These are phyloP conservation scores for Psittacula cyanocephala DNA, from an alignment of 2,113 vertebrate species.

Conservation along the genomic window DNA sequence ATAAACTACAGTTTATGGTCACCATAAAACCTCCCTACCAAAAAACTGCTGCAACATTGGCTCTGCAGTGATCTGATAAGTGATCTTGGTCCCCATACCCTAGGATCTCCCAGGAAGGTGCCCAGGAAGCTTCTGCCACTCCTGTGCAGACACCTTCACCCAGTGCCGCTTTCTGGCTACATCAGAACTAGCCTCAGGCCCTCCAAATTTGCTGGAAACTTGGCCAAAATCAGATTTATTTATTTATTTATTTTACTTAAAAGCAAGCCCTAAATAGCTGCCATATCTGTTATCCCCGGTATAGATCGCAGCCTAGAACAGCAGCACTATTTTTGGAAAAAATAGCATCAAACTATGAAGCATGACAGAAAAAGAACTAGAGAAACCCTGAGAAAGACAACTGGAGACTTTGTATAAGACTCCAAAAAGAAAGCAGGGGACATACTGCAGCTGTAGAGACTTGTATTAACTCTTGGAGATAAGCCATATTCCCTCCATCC, in stretches of 20 bases:
- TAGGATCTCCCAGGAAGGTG: background rate
- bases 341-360: background rate
- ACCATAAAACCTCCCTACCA: background rate
- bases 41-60: background rate
- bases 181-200: background rate
- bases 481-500: background rate
- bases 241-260: background rate
- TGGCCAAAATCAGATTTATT: background rate
- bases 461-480: background rate
- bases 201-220: background rate
- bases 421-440: background rate
- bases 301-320: background rate
- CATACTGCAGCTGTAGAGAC: background rate
- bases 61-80: background rate
- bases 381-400: background rate
- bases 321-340: background rate
- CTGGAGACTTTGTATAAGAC: background rate
- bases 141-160: background rate
- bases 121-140: background rate
- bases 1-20: background rate
- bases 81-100: background rate
- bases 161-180: background rate
- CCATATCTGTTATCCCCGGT: background rate
- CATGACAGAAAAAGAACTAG: background rate
- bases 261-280: background rate